phyloP scores from a whole-genome alignment of 1,140 invertebrate genomes.

The Dryas iulia region DNA sequence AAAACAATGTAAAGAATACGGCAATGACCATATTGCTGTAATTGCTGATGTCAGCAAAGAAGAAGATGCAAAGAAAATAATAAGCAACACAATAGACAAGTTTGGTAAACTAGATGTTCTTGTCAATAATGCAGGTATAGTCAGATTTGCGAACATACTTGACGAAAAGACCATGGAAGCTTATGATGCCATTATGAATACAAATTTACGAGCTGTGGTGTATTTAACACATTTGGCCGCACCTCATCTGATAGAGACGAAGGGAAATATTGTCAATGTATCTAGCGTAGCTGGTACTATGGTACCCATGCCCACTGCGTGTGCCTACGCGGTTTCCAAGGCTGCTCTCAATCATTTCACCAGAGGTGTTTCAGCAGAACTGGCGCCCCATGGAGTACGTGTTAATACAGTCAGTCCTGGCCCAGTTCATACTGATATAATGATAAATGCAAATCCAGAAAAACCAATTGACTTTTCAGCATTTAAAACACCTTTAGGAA shows the following conservation, averaged over 20 bases:
- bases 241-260: conserved; percentile 19
- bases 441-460: conserved; percentile 38
- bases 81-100: conserved; percentile 69
- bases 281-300: conserved; percentile 18
- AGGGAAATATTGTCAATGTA: conserved; percentile 30
- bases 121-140: neutral
- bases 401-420: conserved; percentile 88
- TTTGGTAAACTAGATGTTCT: conserved; percentile 42
- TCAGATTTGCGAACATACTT: neutral
- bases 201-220: conserved; percentile 11
- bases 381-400: conserved; percentile 83
- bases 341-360: conserved; percentile 89
- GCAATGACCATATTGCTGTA: conserved; percentile 75
- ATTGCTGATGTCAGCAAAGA: conserved; percentile 84
- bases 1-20: conserved; percentile 79
- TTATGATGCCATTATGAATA: conserved; percentile 14
- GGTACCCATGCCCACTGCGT: neutral
- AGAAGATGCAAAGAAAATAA: conserved; percentile 81
- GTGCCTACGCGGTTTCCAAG: conserved; percentile 86
- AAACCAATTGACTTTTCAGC: neutral
- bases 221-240: conserved; percentile 8
- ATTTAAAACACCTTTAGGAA: neutral
- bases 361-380: conserved; percentile 82
- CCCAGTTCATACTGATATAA: conserved; percentile 83
- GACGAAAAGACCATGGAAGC: neutral